A percentile compares a stretch with the other conserved stretches of the same genome.
Evolutionary conservation across 2,797 vertebrate species (phyloP).

Genomic region (Darevskia nairensis): DNA sequence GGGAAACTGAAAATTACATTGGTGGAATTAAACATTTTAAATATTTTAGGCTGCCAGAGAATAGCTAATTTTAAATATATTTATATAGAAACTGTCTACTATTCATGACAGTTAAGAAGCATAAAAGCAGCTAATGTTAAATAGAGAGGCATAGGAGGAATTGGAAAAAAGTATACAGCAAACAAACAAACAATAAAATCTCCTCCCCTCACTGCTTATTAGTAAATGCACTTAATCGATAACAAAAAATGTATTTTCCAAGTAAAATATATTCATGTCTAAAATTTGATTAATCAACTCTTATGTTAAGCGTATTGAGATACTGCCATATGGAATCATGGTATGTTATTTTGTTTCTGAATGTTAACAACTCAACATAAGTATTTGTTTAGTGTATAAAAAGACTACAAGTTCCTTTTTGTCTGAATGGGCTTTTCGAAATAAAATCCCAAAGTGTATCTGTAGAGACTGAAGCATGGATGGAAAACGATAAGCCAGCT

Average conservation of each 20-base stretch:
- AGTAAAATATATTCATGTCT: slow-evolving; percentile 15
- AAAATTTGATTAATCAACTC: slow-evolving; percentile 28
- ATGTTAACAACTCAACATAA: not conserved
- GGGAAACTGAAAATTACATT: not conserved
- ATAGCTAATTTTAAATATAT: slow-evolving; percentile 13
- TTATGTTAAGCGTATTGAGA: slow-evolving; percentile 17
- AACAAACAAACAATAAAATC: not conserved
- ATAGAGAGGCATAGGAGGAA: slow-evolving; percentile 3
- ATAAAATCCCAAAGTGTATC: slow-evolving; percentile 45
- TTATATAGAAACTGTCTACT: not conserved
- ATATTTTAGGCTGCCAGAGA: slow-evolving; percentile 33
- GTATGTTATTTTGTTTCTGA: not conserved
- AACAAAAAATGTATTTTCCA: slow-evolving; percentile 26
- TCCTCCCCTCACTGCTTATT: not conserved
- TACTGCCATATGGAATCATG: not conserved
- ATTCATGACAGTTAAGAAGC: not conserved
- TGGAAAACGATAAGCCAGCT: slow-evolving; percentile 62
- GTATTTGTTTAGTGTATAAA: not conserved
- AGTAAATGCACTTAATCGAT: not conserved
- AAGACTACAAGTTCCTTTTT: slow-evolving; percentile 39
- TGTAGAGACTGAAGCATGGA: slow-evolving; percentile 59
- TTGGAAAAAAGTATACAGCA: not conserved
- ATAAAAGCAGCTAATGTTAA: slow-evolving; percentile 23
- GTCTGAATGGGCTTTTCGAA: slow-evolving; percentile 34
- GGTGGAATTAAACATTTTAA: not conserved